Conservation (phyloP, 2,888 invertebrate genomes). For the Eurytoma californica region DNA sequence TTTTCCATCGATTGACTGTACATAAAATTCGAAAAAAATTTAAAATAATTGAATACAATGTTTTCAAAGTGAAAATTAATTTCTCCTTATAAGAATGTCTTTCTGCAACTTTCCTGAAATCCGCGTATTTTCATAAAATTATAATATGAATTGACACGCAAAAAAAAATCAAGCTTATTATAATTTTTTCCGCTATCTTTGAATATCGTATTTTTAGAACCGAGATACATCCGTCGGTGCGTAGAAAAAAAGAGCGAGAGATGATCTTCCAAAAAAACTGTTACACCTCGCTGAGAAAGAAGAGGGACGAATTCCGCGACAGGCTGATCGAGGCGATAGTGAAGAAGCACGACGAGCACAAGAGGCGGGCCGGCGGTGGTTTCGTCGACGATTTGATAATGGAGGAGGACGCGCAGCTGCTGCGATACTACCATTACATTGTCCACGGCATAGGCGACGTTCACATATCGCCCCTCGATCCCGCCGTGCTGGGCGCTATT, state of each 20-base stretch:
- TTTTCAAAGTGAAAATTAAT: too few species aligned
- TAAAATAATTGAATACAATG: too few species aligned
- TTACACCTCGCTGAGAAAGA: constrained; percentile 82
- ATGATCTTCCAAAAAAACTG: constrained; percentile 75
- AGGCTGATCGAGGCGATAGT: constrained; percentile 86
- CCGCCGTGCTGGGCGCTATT: constrained; percentile 82
- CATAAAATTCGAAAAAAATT: too few species aligned
- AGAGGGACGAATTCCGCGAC: constrained; percentile 88
- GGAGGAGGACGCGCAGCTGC: constrained; percentile 81
- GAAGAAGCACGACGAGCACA: constrained; percentile 62
- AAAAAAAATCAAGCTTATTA: too few species aligned
- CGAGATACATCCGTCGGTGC: background rate
- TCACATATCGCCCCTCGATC: constrained; percentile 90
- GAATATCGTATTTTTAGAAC: constrained; percentile 4
- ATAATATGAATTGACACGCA: too few species aligned
- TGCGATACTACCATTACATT: constrained; percentile 93
- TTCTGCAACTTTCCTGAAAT: too few species aligned
- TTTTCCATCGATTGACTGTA: too few species aligned
- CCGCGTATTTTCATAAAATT: too few species aligned
- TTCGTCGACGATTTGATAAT: constrained; percentile 67
- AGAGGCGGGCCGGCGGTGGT: constrained; percentile 75
- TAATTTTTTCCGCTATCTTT: too few species aligned
- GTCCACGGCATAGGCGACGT: constrained; percentile 93
- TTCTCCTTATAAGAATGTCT: too few species aligned
- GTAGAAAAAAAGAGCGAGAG: constrained; percentile 55